Percentiles rank a stretch among this genome's conserved stretches.
Conservation (phyloP, 2,888 invertebrate species). For the Scaptomyza tumidula region DNA sequence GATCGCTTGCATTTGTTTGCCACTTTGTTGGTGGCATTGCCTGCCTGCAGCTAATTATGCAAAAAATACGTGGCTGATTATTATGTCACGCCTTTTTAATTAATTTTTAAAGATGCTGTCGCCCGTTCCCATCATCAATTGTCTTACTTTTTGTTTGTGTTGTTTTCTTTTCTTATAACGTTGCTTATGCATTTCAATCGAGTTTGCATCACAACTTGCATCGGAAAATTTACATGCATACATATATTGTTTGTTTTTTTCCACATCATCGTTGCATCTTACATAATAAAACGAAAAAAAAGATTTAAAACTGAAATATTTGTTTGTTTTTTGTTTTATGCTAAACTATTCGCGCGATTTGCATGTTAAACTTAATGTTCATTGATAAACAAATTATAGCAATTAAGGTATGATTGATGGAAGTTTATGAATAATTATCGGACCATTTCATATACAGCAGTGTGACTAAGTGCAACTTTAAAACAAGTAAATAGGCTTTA, state of each 20-base stretch:
- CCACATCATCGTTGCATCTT: constrained; percentile 29
- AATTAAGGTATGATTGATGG: constrained; percentile 16
- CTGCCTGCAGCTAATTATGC: constrained; percentile 51
- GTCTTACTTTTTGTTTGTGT: constrained; percentile 22
- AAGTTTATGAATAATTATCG: no score
- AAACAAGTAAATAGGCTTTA: no score
- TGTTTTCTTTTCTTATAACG: constrained; percentile 2
- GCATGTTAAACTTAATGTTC: constrained; percentile 54
- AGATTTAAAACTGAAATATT: constrained; percentile 29
- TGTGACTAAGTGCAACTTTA: no score
- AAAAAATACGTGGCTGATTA: constrained; percentile 52
- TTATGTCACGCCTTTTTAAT: constrained; percentile 77
- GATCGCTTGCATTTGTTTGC: constrained; percentile 12
- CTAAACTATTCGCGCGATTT: constrained; percentile 61
- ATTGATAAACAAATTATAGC: constrained; percentile 62
- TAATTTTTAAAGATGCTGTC: constrained; percentile 59
- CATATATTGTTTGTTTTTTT: constrained; percentile 18
- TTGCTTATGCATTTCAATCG: constrained; percentile 41
- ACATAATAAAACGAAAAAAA: constrained; percentile 33
- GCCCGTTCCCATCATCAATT: constrained; percentile 43
- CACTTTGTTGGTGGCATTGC: constrained; percentile 34
- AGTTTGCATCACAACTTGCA: constrained; percentile 68
- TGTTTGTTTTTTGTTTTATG: constrained; percentile 24
- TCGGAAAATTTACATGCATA: constrained; percentile 48
- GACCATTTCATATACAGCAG: no score